A percentile compares a stretch with the other conserved stretches of the same genome.
Evolutionary conservation across 2,113 vertebrate species (phyloP).

Genomic region (Cynoglossus semilaevis): DNA sequence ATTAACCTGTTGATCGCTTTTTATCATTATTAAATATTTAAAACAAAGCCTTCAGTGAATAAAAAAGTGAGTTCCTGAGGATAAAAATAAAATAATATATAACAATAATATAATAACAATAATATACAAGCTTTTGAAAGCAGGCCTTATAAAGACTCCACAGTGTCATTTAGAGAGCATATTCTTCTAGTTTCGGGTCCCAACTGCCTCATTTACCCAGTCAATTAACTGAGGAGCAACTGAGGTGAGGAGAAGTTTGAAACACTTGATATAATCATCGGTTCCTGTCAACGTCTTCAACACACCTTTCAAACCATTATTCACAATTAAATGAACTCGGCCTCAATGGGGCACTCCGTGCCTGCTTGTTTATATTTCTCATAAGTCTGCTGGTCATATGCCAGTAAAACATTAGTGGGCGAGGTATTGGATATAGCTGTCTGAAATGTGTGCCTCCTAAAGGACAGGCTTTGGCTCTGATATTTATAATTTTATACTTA

Average conservation of each 20-base stretch:
- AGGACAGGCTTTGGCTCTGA: constrained; percentile 1
- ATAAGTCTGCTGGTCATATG: constrained; percentile 16
- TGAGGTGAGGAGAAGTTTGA: constrained; percentile 12
- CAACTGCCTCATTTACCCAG: constrained; percentile 19
- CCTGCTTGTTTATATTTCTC: constrained; percentile 28
- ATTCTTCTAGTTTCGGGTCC: constrained; percentile 3
- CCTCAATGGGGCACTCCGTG: constrained; percentile 15
- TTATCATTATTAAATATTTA: too few relatives aligned
- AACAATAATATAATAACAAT: too few relatives aligned
- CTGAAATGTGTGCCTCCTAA: constrained; percentile 1
- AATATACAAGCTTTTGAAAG: too few relatives aligned
- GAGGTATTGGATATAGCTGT: not conserved
- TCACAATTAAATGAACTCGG: constrained; percentile 24
- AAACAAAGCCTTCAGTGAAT: too few relatives aligned
- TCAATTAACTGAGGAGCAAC: constrained; percentile 4
- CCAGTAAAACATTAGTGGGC: constrained; percentile 21
- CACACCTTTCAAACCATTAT: constrained; percentile 12
- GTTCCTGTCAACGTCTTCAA: constrained; percentile 5
- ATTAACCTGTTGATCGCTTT: too few relatives aligned
- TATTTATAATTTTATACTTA: constrained; percentile 24
- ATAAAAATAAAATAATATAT: too few relatives aligned
- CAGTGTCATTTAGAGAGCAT: not conserved
- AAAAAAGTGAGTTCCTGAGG: too few relatives aligned
- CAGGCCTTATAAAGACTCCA: not conserved
- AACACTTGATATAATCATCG: constrained; percentile 14